These are phyloP conservation scores for Microplitis deprimator DNA, from an alignment of 2,888 invertebrate species.

Conservation along the genomic window DNA sequence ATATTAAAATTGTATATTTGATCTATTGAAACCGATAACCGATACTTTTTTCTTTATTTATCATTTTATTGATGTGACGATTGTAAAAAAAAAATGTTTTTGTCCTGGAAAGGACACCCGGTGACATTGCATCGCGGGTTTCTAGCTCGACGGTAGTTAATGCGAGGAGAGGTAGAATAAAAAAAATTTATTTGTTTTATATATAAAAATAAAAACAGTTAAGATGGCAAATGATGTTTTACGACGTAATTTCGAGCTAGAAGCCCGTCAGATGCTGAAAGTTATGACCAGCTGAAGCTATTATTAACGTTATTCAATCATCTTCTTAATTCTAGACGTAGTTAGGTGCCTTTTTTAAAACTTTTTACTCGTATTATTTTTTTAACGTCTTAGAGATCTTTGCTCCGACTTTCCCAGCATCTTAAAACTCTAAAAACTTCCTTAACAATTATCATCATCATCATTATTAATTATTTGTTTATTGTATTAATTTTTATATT, in stretches of 20 bases:
- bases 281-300: conserved; percentile 56
- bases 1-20: background rate
- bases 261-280: conserved; percentile 47
- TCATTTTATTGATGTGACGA: background rate
- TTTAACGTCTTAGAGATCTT: conserved; percentile 19
- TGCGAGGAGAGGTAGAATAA: conserved; percentile 25
- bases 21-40: background rate
- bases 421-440: conserved; percentile 14
- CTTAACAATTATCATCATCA: conserved; percentile 22
- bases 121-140: conserved; percentile 19
- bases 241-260: conserved; percentile 47
- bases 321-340: conserved; percentile 47
- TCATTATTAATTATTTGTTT: background rate
- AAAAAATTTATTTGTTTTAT: conserved; percentile 22
- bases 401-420: conserved; percentile 29
- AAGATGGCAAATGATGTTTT: conserved; percentile 44
- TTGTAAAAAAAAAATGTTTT: background rate
- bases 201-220: conserved; percentile 26
- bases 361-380: conserved; percentile 19
- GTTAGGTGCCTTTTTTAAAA: conserved; percentile 13
- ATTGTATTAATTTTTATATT: background rate
- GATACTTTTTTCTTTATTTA: background rate
- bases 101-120: background rate
- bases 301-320: conserved; percentile 64
- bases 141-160: conserved; percentile 5